Evolutionary conservation across 2,797 vertebrate species (phyloP).

Genomic region (Myoxocephalus aenaeus): DNA sequence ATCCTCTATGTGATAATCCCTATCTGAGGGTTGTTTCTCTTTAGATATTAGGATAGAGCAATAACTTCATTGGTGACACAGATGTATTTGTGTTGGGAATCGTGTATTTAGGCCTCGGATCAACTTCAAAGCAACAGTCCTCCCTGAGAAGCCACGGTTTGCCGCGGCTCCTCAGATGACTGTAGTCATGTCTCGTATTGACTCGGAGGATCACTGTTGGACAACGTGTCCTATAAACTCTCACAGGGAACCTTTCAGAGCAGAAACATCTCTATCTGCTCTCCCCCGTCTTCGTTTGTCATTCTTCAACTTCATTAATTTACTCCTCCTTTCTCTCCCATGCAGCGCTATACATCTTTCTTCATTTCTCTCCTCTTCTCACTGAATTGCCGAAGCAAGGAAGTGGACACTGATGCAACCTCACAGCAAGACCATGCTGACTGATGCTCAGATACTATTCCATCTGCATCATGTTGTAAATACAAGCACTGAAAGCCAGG

Average conservation of each 20-base stretch:
- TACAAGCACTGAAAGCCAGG: background rate
- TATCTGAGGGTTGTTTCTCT: background rate
- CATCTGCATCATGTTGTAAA: background rate
- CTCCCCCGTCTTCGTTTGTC: background rate
- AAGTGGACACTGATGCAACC: slow-evolving; percentile 49
- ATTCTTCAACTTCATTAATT: background rate
- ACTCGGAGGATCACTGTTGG: background rate
- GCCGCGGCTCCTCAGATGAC: background rate
- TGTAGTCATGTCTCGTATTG: background rate
- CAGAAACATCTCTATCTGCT: background rate
- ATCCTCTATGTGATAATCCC: background rate
- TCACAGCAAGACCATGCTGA: slow-evolving; percentile 21
- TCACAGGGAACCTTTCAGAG: background rate
- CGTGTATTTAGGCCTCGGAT: background rate
- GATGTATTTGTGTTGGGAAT: background rate
- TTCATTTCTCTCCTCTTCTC: background rate
- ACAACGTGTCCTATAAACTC: slow-evolving; percentile 1
- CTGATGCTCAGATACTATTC: background rate
- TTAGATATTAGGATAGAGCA: background rate
- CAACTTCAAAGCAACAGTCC: background rate
- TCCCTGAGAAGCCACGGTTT: background rate
- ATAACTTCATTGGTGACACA: background rate
- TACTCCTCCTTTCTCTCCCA: background rate
- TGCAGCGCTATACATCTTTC: background rate
- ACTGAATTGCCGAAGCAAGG: slow-evolving; percentile 27